Base-by-base conservation (phyloP, 2,888 invertebrate species). In the Amiota minor region DNA sequence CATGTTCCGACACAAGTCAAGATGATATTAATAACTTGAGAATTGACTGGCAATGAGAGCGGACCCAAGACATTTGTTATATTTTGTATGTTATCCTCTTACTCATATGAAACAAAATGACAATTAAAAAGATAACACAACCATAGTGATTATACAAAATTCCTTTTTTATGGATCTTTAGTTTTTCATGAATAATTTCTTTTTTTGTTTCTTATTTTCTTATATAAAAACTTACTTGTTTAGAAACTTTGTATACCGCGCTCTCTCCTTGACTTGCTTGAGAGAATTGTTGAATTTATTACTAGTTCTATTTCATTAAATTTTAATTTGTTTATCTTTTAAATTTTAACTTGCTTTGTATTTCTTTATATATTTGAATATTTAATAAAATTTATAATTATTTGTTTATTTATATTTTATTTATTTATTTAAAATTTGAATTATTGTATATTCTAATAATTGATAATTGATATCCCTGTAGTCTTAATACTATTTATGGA, bases 161-260 rank as follows among this genome's bases (percentile, higher is more conserved):
- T n/a, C 35, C 2, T 35, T 35, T 35, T 35, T 35, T 35, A 35
- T 35, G 35, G 6, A 35, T 35, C 35, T 35, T 6, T 35, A 35
- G 35, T 35, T 35, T 35, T 35, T 35, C 2, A 35, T 6, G 35
- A 6, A 6, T 35, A n/a, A n/a, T n/a, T n/a, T n/a, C n/a, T n/a
- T n/a, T n/a, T n/a, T n/a, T n/a, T n/a, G n/a, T n/a, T n/a, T n/a
- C n/a, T 35, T 35, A 1, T 35, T 35, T 35, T 2, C 35, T 35
- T 35, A 23, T 35, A 35, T 35, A 18, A 65, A 64, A 53, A 70
- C 79, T 75, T 79, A 78, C 77, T 72, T 74, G 55, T 1, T 72
- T 82, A 79, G 83, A 82, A 85, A 84, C 81, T 81, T 81, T 82
- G 74, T 72, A 74, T 79, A 80, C 79, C 82, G 81, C 76, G 79